These are phyloP conservation scores for Drosophila rhopaloa DNA, from an alignment of 1,140 invertebrate species.

Conservation along the genomic window DNA sequence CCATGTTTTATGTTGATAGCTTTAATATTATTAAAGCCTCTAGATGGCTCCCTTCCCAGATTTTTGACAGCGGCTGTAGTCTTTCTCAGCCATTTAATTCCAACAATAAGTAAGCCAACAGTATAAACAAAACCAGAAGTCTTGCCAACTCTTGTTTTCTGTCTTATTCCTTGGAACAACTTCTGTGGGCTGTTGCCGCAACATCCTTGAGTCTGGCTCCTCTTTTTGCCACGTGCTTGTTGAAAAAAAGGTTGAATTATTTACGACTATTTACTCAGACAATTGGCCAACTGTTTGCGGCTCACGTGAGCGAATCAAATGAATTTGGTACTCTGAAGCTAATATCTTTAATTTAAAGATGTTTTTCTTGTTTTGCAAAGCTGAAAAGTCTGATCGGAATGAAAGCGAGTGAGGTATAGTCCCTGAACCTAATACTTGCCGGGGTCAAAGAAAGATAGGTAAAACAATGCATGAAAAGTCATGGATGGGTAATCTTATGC, in stretches of 20 bases:
- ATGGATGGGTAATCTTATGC: constrained; percentile 24
- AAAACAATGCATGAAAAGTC: constrained; percentile 24
- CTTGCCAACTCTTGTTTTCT: constrained; percentile 34
- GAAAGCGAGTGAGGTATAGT: neutral
- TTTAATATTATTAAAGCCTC: no score
- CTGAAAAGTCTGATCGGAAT: constrained; percentile 12
- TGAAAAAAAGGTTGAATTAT: constrained; percentile 56
- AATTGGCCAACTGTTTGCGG: constrained; percentile 50
- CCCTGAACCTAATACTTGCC: constrained; percentile 11
- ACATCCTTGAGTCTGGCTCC: constrained; percentile 46
- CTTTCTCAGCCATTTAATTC: constrained; percentile 26
- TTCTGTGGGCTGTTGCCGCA: constrained; percentile 56
- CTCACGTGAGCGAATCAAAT: constrained; percentile 51
- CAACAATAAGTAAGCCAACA: constrained; percentile 30
- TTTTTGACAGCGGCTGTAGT: constrained; percentile 11
- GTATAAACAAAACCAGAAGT: constrained; percentile 40
- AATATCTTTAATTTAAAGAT: constrained; percentile 40
- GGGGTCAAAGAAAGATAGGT: neutral
- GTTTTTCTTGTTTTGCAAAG: constrained; percentile 9
- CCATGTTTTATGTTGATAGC: no score
- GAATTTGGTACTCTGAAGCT: neutral
- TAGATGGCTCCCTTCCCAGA: neutral
- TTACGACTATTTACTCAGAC: constrained; percentile 73
- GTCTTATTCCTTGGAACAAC: constrained; percentile 10
- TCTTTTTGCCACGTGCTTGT: constrained; percentile 29